These are phyloP conservation scores for Cryptophagus acutangulus DNA, from an alignment of 2,888 invertebrate species.

Conservation along the genomic window DNA sequence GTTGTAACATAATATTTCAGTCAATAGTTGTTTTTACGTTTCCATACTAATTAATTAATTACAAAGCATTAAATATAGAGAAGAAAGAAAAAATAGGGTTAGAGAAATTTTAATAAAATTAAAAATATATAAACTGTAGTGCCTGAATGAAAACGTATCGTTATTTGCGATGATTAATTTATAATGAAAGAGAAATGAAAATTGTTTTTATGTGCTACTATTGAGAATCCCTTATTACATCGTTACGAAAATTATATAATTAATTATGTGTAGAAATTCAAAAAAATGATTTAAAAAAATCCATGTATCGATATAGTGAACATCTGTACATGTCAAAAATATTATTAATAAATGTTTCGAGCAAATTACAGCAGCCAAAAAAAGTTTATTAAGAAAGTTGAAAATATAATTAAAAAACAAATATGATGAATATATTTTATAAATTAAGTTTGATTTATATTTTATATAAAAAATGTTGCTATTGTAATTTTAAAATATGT, in stretches of 20 bases:
- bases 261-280: constrained; percentile 16
- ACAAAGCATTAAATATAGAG: not conserved
- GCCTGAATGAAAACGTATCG: constrained; percentile 41
- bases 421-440: constrained; percentile 13
- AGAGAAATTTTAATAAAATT: constrained; percentile 7
- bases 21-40: not conserved
- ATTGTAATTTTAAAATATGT: constrained; percentile 15
- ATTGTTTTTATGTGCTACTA: constrained; percentile 2
- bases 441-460: constrained; percentile 20
- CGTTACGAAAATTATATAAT: constrained; percentile 4
- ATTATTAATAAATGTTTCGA: not conserved
- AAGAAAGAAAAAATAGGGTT: not conserved
- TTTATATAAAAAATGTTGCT: constrained; percentile 26
- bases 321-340: not conserved
- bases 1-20: not conserved
- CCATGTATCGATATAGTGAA: not conserved
- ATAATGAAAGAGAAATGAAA: constrained; percentile 3
- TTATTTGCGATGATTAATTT: constrained; percentile 33
- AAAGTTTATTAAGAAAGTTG: constrained; percentile 16
- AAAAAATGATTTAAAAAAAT: constrained; percentile 14
- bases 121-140: constrained; percentile 36
- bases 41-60: not conserved
- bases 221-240: constrained; percentile 9
- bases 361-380: constrained; percentile 9
- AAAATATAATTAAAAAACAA: constrained; percentile 5